Conservation (phyloP, 2,888 invertebrate species). For the Tetranychus truncatus region DNA sequence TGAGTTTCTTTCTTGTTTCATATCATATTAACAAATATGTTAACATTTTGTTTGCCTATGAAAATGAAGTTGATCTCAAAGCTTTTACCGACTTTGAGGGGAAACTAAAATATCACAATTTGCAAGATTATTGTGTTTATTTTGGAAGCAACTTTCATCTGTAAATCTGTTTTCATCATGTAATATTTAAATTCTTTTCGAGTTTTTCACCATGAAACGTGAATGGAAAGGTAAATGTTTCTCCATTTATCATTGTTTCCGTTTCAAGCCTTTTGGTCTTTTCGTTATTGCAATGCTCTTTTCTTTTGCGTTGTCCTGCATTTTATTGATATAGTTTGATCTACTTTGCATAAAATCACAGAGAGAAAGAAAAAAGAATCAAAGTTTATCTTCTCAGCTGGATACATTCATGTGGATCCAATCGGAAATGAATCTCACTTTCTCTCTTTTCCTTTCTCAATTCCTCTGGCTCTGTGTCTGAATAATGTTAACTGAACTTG, state of each 20-base stretch:
- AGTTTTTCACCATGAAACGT: not conserved
- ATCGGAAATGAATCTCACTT: not conserved
- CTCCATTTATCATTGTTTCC: not conserved
- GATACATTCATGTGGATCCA: conserved; percentile 1
- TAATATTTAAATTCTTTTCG: too few species aligned
- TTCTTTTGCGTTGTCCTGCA: too few species aligned
- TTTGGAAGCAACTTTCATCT: not conserved
- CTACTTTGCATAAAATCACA: not conserved
- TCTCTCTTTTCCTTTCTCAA: not conserved
- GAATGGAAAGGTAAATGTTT: too few species aligned
- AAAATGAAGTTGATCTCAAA: not conserved
- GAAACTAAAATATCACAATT: not conserved
- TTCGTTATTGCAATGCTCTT: not conserved
- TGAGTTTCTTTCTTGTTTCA: not conserved
- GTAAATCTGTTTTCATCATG: not conserved
- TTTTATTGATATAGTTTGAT: too few species aligned
- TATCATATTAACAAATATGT: not conserved
- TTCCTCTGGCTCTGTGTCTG: not conserved
- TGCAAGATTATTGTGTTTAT: too few species aligned
- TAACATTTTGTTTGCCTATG: not conserved
- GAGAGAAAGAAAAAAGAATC: not conserved
- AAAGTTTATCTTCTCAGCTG: not conserved
- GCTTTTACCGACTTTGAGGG: not conserved
- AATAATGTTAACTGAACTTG: conserved; percentile 1
- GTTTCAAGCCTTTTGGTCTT: not conserved